A percentile compares a stretch with the other conserved stretches of the same genome.
phyloP scores from a whole-genome alignment of 1,140 invertebrate species.

The Drosophila mayri region DNA sequence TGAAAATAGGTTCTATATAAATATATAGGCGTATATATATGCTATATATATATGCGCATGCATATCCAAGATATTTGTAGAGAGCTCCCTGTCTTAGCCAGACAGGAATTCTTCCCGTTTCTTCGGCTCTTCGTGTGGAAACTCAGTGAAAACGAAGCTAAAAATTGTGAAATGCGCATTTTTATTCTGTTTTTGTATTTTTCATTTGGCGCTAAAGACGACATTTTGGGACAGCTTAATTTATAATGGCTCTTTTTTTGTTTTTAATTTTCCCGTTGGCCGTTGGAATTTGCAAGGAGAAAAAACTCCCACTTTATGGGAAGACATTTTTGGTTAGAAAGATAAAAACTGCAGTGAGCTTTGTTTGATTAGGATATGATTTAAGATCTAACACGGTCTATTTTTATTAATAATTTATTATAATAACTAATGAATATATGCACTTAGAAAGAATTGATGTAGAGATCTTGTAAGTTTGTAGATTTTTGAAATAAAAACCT shows the following conservation, averaged over 20 bases:
- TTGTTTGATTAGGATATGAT: too few relatives aligned
- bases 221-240: conserved; percentile 69
- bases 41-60: conserved; percentile 46
- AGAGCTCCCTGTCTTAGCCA: conserved; percentile 55
- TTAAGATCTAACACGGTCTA: too few relatives aligned
- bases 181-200: conserved; percentile 38
- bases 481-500: not conserved
- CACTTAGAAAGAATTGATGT: too few relatives aligned
- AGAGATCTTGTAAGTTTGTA: not conserved
- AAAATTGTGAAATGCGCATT: conserved; percentile 51
- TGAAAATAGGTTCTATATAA: conserved; percentile 77
- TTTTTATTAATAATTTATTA: too few relatives aligned
- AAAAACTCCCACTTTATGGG: not conserved
- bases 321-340: conserved; percentile 15
- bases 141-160: conserved; percentile 37
- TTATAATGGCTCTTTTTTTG: conserved; percentile 53
- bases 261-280: conserved; percentile 12
- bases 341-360: too few relatives aligned
- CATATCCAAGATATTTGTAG: conserved; percentile 56
- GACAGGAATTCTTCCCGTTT: conserved; percentile 68
- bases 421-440: too few relatives aligned
- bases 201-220: conserved; percentile 25
- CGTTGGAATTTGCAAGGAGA: conserved; percentile 34
- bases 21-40: conserved; percentile 25
- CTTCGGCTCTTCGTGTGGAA: conserved; percentile 41